Percentiles rank a stretch among this genome's conserved stretches.
phyloP scores from a whole-genome alignment of 2,797 vertebrate genomes.

The Hoplostethus atlanticus region DNA sequence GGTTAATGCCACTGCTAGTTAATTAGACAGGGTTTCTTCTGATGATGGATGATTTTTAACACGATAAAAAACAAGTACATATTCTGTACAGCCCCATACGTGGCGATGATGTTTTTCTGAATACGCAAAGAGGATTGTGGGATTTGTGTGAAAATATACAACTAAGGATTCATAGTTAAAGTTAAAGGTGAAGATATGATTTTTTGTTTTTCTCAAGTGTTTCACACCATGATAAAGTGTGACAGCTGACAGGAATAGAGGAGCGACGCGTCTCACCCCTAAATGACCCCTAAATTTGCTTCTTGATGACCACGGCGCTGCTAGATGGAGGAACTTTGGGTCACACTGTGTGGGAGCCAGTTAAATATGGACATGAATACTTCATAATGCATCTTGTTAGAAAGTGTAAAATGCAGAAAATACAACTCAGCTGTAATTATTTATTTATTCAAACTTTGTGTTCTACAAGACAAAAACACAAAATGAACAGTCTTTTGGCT shows the following conservation, averaged over 20 bases:
- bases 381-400: background rate
- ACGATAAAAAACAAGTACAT: background rate
- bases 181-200: too few species aligned
- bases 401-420: background rate
- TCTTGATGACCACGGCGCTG: too few species aligned
- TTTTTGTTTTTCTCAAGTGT: too few species aligned
- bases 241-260: too few species aligned
- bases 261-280: too few species aligned
- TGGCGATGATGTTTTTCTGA: constrained; percentile 7
- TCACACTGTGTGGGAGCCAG: background rate
- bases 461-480: constrained; percentile 6
- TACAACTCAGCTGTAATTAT: background rate
- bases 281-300: too few species aligned
- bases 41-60: constrained; percentile 21
- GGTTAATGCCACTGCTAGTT: background rate
- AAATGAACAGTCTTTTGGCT: background rate
- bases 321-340: too few species aligned
- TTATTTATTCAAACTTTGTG: background rate
- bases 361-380: background rate
- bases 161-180: too few species aligned
- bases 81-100: background rate
- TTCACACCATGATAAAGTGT: too few species aligned
- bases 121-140: constrained; percentile 26
- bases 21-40: constrained; percentile 27
- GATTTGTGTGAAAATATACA: constrained; percentile 18